phyloP scores from a whole-genome alignment of 2,797 vertebrate species.

The Bradypodion ventrale region DNA sequence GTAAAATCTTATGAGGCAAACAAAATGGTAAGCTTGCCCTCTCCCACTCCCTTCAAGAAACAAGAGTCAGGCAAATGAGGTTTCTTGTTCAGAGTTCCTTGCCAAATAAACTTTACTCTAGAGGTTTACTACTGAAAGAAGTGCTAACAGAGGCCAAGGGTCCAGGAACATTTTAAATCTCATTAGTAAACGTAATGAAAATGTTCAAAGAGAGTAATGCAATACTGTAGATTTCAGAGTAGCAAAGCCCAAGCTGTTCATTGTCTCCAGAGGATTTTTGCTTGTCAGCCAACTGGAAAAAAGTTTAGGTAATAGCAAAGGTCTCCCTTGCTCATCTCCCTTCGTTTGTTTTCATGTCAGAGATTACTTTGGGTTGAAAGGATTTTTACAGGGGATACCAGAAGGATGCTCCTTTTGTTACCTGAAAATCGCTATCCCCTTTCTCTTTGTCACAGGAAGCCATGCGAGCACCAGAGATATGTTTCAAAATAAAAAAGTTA shows the following conservation, averaged over 20 bases:
- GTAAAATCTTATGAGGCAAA: slow-evolving; percentile 46
- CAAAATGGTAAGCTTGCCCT: slow-evolving; percentile 27
- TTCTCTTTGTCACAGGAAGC: too few relatives aligned
- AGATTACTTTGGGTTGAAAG: too few relatives aligned
- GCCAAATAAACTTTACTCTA: slow-evolving; percentile 21
- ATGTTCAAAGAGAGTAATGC: not conserved
- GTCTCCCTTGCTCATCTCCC: too few relatives aligned
- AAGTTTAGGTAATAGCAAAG: too few relatives aligned
- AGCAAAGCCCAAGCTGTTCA: not conserved
- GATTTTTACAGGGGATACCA: too few relatives aligned
- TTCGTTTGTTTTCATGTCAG: too few relatives aligned
- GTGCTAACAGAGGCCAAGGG: slow-evolving; percentile 17
- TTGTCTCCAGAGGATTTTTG: not conserved
- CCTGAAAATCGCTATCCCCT: too few relatives aligned
- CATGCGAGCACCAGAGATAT: too few relatives aligned
- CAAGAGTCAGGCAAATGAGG: slow-evolving; percentile 30
- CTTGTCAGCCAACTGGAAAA: accelerated
- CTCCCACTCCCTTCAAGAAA: not conserved
- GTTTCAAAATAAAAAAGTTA: too few relatives aligned
- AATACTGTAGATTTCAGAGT: slow-evolving; percentile 6
- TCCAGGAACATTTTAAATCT: slow-evolving; percentile 19
- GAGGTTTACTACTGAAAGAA: slow-evolving; percentile 7
- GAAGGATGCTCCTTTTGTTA: too few relatives aligned
- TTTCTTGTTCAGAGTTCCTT: slow-evolving; percentile 35
- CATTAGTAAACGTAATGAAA: slow-evolving; percentile 24